These are phyloP conservation scores for Porites lobata DNA, from an alignment of 92 coral and sea anemone species.

Conservation along the genomic window DNA sequence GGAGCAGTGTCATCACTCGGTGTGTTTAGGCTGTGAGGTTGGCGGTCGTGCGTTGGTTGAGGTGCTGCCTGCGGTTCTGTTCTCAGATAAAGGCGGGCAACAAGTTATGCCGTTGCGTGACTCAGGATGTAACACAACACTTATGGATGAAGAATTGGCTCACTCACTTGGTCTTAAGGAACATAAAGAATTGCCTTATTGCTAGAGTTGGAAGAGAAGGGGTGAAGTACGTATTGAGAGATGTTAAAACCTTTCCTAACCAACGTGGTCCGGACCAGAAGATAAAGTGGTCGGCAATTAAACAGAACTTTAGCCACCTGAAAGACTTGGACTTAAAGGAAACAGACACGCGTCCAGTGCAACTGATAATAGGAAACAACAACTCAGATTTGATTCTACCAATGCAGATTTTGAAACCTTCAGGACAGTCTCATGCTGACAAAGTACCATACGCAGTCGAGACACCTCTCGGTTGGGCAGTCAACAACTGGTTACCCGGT, in stretches of 20 bases:
- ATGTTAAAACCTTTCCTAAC: constrained; percentile 13
- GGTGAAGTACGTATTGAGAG: neutral
- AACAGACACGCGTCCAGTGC: constrained; percentile 33
- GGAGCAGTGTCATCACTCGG: neutral
- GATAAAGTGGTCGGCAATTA: constrained; percentile 31
- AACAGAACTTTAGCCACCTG: constrained; percentile 5
- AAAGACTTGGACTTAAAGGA: constrained; percentile 10
- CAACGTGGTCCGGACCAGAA: constrained; percentile 27
- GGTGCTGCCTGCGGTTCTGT: constrained; percentile 17
- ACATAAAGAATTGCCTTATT: constrained; percentile 15
- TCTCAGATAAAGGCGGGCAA: neutral
- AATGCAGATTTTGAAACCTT: constrained; percentile 36
- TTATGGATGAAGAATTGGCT: neutral
- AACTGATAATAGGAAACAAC: constrained; percentile 35
- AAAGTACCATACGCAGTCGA: constrained; percentile 50
- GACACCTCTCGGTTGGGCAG: constrained; percentile 28
- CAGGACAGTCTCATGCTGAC: neutral
- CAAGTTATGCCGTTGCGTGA: constrained; percentile 36
- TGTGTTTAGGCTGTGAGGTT: neutral
- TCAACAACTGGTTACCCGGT: constrained; percentile 4
- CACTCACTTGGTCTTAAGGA: neutral
- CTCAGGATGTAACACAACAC: constrained; percentile 33
- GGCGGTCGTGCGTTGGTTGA: constrained; percentile 8
- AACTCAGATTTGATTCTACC: constrained; percentile 42
- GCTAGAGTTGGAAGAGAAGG: constrained; percentile 31